Percentiles rank a stretch among this genome's conserved stretches.
These are phyloP conservation scores for Stramonita haemastoma DNA, from an alignment of 2,888 invertebrate species.

Conservation along the genomic window DNA sequence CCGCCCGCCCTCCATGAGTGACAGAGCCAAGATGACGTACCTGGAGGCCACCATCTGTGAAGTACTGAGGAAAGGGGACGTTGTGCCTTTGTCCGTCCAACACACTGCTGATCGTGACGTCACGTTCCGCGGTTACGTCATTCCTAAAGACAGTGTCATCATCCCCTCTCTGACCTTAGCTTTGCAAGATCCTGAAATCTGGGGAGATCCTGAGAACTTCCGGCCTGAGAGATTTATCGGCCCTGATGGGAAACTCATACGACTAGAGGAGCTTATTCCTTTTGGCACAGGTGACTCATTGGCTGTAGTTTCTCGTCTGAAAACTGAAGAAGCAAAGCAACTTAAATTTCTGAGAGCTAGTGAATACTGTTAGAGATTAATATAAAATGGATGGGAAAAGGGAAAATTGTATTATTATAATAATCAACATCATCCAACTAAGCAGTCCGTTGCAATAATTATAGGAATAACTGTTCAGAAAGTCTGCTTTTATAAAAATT, in stretches of 20 bases:
- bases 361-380: too few relatives aligned
- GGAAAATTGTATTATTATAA: too few relatives aligned
- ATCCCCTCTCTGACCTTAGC: slow-evolving; percentile 61
- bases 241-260: slow-evolving; percentile 45
- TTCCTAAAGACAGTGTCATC: slow-evolving; percentile 64
- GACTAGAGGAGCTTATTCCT: slow-evolving; percentile 51
- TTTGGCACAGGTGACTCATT: slow-evolving; percentile 48
- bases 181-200: slow-evolving; percentile 55
- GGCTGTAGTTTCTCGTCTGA: too few relatives aligned
- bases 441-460: too few relatives aligned
- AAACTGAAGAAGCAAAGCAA: too few relatives aligned
- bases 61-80: slow-evolving; percentile 58
- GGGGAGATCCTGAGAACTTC: slow-evolving; percentile 56
- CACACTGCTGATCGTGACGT: slow-evolving; percentile 57
- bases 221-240: slow-evolving; percentile 65
- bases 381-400: too few relatives aligned
- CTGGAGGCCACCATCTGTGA: slow-evolving; percentile 69
- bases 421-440: too few relatives aligned
- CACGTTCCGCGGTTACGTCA: slow-evolving; percentile 61
- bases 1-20: slow-evolving; percentile 52
- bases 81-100: slow-evolving; percentile 58
- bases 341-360: too few relatives aligned
- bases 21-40: slow-evolving; percentile 56
- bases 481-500: too few relatives aligned
- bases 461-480: too few relatives aligned